phyloP scores from a whole-genome alignment of 2,888 invertebrate genomes.

The Neoascia interrupta region DNA sequence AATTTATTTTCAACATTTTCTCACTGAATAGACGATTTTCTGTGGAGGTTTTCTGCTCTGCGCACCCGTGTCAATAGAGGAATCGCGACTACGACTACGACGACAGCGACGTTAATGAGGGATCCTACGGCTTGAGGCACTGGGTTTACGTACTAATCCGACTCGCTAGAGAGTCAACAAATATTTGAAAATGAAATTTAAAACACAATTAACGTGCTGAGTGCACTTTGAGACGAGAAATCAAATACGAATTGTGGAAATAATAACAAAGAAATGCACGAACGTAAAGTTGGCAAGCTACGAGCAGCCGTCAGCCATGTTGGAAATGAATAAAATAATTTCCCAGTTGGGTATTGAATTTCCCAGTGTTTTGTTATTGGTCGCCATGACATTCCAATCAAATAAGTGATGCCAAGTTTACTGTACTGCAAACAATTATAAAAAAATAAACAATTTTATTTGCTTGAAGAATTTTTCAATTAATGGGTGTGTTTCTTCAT shows the following conservation, averaged over 20 bases:
- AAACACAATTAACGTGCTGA: conserved; percentile 35
- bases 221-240: conserved; percentile 30
- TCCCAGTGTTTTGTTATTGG: conserved; percentile 46
- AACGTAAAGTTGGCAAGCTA: conserved; percentile 68
- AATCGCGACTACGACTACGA: conserved; percentile 50
- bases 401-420: conserved; percentile 27
- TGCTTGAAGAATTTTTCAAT: not conserved
- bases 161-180: conserved; percentile 10
- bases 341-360: conserved; percentile 32
- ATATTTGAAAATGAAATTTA: conserved; percentile 22
- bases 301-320: conserved; percentile 70
- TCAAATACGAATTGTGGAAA: conserved; percentile 64
- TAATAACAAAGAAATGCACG: conserved; percentile 69
- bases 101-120: conserved; percentile 6
- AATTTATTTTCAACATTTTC: conserved; percentile 2
- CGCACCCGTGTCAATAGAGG: conserved; percentile 64
- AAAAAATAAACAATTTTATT: too few relatives aligned
- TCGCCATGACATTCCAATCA: conserved; percentile 42
- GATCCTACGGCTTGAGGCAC: conserved; percentile 18
- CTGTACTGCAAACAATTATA: too few relatives aligned
- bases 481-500: not conserved
- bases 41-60: conserved; percentile 34
- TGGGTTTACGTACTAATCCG: conserved; percentile 23
- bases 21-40: conserved; percentile 30
- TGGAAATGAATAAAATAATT: conserved; percentile 67